Evolutionary conservation across 2,797 vertebrate species (phyloP), one percentile per base, ranked within the genome.

Genomic region (Oophaga sylvatica): DNA sequence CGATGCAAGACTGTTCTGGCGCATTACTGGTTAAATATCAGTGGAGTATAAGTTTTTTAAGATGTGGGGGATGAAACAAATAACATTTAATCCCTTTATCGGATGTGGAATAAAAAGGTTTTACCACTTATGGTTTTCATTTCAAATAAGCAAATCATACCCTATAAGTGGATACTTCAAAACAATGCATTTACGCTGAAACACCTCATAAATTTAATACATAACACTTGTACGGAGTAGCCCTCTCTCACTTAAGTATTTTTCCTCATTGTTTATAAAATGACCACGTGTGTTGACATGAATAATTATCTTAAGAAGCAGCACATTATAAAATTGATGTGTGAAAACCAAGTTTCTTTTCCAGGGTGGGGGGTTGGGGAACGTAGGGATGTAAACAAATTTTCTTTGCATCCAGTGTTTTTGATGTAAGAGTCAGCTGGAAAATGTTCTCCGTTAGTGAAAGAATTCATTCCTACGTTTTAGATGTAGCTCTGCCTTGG

Each of bases 151-250:
- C 91, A 92, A 93, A 93, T 93, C 91, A 91, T 91, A 93, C 88
- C 31, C 91, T 90, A 90, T 91, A 94, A 93, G 89, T 90, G 94
- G 94, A 94, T 94, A 93, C 94, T 94, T 95, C 94, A 93, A 92
- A 93, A 92, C 91, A 92, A 92, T 92, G 91, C 90, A 86, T 84
- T 89, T 90, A 88, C 90, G 92, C 85, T 93, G 93, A 94, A 92
- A 92, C 91, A 92, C 94, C 94, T 95, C 93, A 91, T 95, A 95
- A 95, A 94, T 91, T 92, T 91, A 92, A 90, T 93, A 92, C 93
- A 92, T 92, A 92, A 90, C 91, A 90, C 91, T 90, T 89, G 89
- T 90, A 90, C 89, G 90, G 92, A 80, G 87, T 90, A 91, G 84
- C 90, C 83, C 57, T 91, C 91, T 90, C 92, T 90, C 83, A 48